Conservation (phyloP, 1,140 invertebrate genomes). For the Epicauta chinensis region DNA sequence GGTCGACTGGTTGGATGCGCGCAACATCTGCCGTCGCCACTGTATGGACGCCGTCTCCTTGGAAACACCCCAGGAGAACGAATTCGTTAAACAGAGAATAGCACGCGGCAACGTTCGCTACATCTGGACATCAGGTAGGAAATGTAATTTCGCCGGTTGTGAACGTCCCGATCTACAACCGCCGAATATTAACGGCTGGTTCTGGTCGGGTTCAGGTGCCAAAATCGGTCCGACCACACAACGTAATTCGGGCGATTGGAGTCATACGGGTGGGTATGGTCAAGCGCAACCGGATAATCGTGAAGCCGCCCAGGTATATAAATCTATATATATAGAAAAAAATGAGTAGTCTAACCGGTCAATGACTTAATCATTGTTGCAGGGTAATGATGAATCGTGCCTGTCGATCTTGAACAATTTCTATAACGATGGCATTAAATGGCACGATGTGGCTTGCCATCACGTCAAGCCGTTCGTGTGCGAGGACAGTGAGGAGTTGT, state of each 20-base stretch:
- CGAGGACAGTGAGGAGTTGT: slow-evolving; percentile 86
- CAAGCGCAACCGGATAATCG: slow-evolving; percentile 83
- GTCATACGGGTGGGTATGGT: slow-evolving; percentile 75
- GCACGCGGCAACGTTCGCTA: slow-evolving; percentile 64
- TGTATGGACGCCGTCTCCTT: slow-evolving; percentile 90
- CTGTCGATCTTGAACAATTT: slow-evolving; percentile 86
- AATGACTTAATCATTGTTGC: slow-evolving; percentile 9
- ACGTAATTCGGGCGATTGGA: slow-evolving; percentile 83
- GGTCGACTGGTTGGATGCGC: slow-evolving; percentile 84
- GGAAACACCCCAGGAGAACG: slow-evolving; percentile 85
- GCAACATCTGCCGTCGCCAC: slow-evolving; percentile 86
- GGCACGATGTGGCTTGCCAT: slow-evolving; percentile 88
- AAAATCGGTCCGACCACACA: slow-evolving; percentile 84
- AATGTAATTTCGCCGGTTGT: slow-evolving; percentile 88
- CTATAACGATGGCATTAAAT: slow-evolving; percentile 87
- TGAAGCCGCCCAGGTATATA: slow-evolving; percentile 72
- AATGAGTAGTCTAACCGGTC: too few relatives aligned
- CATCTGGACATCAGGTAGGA: slow-evolving; percentile 87
- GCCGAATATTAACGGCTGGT: slow-evolving; percentile 85
- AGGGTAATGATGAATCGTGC: slow-evolving; percentile 86
- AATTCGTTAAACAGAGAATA: slow-evolving; percentile 82
- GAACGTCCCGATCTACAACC: slow-evolving; percentile 81
- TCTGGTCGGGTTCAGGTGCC: slow-evolving; percentile 86
- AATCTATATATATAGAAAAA: too few relatives aligned
- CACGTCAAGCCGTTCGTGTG: slow-evolving; percentile 90